Evolutionary conservation across 2,113 vertebrate genomes (phyloP).

Genomic region (Apodemus sylvaticus): DNA sequence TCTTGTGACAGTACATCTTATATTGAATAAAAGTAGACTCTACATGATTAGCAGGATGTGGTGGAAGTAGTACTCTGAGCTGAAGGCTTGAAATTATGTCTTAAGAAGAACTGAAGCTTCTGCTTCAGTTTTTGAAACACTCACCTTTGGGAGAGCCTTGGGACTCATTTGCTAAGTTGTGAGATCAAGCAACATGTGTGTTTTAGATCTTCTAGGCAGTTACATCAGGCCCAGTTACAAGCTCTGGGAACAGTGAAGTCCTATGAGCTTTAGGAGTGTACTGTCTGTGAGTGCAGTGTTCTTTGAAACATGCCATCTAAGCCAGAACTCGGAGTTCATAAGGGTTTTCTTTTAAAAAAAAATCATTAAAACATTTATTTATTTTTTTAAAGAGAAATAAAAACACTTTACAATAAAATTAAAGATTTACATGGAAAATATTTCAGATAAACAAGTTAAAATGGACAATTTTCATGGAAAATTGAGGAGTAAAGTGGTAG

Average conservation of each 20-base stretch:
- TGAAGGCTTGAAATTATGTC: background rate
- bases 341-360: no score
- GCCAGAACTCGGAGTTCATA: background rate
- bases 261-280: background rate
- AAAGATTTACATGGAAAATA: no score
- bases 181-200: background rate
- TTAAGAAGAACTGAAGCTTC: background rate
- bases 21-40: background rate
- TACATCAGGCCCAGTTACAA: background rate
- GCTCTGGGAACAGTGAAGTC: background rate
- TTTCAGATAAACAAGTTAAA: no score
- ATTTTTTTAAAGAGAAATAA: no score
- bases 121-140: background rate
- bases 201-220: background rate
- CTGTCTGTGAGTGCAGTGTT: background rate
- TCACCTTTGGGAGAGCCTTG: background rate
- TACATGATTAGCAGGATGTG: background rate
- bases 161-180: background rate
- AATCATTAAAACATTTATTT: no score
- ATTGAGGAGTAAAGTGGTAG: no score
- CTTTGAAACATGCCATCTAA: background rate
- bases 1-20: background rate
- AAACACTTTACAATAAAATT: no score
- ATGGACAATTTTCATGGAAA: no score
- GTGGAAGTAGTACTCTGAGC: background rate